Base-by-base conservation (phyloP, 1,140 invertebrate species). In the Anastrepha ludens region DNA sequence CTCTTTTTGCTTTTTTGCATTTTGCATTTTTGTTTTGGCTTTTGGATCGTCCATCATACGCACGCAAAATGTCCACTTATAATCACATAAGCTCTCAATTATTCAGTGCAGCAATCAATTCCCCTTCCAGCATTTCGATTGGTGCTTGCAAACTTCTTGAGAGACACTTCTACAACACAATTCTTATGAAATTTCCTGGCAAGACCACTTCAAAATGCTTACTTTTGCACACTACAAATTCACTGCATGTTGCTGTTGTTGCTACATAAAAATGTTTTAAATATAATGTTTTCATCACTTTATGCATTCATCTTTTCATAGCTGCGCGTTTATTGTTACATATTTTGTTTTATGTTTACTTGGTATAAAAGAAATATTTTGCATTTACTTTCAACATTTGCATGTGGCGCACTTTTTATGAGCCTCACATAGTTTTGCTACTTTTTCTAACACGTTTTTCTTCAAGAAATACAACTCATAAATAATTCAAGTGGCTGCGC, bases 401-500 rank as follows among this genome's bases (percentile, higher is more conserved):
- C 74, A 81, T 81, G 74, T 81, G 74, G 74, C 47, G 74, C 20
- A 81, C 47, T 81, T 81, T 81, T 81, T 55, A 55, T 81, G 74
- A n/a, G 47, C n/a, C 47, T 81, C 47, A n/a, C 74, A 55, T 55
- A 55, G 47, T 55, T 81, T 8, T 81, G 7, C 2, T 41, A n/a
- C 7, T 81, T 81, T 55, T 55, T 55, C 50, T 11, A 11, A 55
- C 50, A 11, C 11, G 50, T 81, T 55, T 55, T 81, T 81, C 44
- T 55, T 29, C n/a, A 50, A 29, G 74, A 58, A 81, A 81, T 81
- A n/a, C 74, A 81, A 20, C 47, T 81, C 74, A 81, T 81, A 81
- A 81, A 81, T 81, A 81, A 81, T 81, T 81, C 74, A 81, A 81
- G 47, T 81, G 74, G 47, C 74, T 81, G 74, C 74, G 74, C 47